Conservation (phyloP, 2,113 vertebrate genomes). For the Phyllostomus discolor region DNA sequence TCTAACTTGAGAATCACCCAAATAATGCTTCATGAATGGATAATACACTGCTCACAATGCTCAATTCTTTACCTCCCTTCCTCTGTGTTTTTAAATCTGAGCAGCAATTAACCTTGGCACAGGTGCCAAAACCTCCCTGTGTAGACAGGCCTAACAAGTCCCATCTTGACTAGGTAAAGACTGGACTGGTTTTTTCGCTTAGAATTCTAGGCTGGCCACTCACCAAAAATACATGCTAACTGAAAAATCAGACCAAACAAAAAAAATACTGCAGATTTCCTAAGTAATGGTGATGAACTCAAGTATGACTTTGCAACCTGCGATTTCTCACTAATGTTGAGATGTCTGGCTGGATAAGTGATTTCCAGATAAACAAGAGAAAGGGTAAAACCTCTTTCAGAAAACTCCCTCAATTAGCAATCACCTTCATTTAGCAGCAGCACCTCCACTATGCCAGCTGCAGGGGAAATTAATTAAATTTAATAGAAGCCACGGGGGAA, state of each 20-base stretch:
- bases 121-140: constrained; percentile 11
- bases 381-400: constrained; percentile 54
- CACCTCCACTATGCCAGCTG: constrained; percentile 64
- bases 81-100: constrained; percentile 28
- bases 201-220: not conserved
- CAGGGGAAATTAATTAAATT: constrained; percentile 71
- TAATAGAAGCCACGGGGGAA: constrained; percentile 64
- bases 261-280: not conserved
- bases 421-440: constrained; percentile 60
- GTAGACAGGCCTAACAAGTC: not conserved
- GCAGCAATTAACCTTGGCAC: constrained; percentile 44
- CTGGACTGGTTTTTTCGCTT: not conserved
- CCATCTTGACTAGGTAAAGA: constrained; percentile 34
- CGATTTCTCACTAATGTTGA: not conserved
- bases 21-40: not conserved
- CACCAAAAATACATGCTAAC: not conserved
- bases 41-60: not conserved
- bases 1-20: not conserved
- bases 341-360: constrained; percentile 23
- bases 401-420: constrained; percentile 72
- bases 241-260: not conserved
- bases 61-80: not conserved
- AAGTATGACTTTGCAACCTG: not conserved
- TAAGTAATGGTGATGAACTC: not conserved
- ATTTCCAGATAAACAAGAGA: constrained; percentile 44